A percentile compares a stretch with the other conserved stretches of the same genome.
phyloP scores from a whole-genome alignment of 2,888 invertebrate genomes.

The Halocaridina rubra region DNA sequence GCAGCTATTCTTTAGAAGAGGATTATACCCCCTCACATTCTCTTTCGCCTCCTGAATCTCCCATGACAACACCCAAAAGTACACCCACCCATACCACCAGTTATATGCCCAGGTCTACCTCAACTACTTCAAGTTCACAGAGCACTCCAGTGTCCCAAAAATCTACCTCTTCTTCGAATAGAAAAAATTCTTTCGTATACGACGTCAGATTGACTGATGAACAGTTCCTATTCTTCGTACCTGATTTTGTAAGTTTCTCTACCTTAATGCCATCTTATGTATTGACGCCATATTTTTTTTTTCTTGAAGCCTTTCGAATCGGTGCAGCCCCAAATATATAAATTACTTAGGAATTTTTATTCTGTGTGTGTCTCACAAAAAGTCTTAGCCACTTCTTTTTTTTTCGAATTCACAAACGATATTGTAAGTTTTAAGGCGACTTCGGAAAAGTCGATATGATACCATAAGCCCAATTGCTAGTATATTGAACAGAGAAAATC shows the following conservation, averaged over 20 bases:
- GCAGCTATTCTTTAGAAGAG: neutral
- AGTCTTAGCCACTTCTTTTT: too few relatives aligned
- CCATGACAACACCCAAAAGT: conserved; percentile 40
- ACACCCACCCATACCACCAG: conserved; percentile 36
- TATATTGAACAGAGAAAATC: too few relatives aligned
- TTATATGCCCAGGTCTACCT: conserved; percentile 10
- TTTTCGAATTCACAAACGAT: too few relatives aligned
- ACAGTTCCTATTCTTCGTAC: conserved; percentile 62
- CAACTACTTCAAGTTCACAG: neutral
- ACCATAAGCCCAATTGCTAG: too few relatives aligned
- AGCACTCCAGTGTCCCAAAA: neutral
- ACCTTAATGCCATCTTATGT: too few relatives aligned
- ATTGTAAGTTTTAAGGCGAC: too few relatives aligned
- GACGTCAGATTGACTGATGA: conserved; percentile 61
- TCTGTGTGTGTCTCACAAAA: too few relatives aligned
- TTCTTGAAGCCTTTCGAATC: too few relatives aligned
- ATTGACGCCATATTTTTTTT: too few relatives aligned
- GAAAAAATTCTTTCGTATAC: conserved; percentile 61
- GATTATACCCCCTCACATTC: neutral
- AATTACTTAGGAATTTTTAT: too few relatives aligned
- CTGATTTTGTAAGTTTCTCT: conserved; percentile 62
- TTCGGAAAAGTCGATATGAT: too few relatives aligned
- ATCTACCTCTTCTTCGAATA: neutral
- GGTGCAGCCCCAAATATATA: too few relatives aligned
- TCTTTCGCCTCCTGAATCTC: conserved; percentile 41